A percentile compares a stretch with the other conserved stretches of the same genome.
Evolutionary conservation across 2,113 vertebrate genomes (phyloP).

Genomic region (Chloropsis hardwickii): DNA sequence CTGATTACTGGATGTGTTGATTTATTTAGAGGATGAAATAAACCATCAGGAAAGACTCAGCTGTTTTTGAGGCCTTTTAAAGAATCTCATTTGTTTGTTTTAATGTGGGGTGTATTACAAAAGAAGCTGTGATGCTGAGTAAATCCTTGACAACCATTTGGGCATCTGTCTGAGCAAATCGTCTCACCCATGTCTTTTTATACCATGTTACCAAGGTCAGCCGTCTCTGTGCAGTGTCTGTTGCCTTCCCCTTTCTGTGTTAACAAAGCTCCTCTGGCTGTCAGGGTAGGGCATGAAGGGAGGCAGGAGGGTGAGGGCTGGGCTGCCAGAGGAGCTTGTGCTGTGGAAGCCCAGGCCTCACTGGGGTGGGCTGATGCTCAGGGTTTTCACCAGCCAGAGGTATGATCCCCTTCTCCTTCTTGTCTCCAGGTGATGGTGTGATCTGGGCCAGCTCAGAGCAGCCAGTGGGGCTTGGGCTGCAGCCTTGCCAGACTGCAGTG

Average conservation of each 20-base stretch:
- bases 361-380: neutral
- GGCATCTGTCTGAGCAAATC: neutral
- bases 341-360: neutral
- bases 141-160: neutral
- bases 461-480: neutral
- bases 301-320: neutral
- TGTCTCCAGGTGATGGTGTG: neutral
- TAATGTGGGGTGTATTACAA: neutral
- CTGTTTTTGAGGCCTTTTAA: neutral
- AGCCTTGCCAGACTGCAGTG: rapidly evolving
- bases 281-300: neutral
- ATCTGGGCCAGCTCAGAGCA: neutral
- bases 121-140: neutral
- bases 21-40: conserved; percentile 23
- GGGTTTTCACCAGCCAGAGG: neutral
- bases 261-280: neutral
- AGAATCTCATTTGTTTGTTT: neutral
- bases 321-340: neutral
- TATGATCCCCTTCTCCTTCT: neutral
- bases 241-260: neutral
- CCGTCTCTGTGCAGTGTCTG: neutral
- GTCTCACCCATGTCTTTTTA: neutral
- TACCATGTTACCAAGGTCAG: neutral
- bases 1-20: neutral
- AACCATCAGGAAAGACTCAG: neutral